Evolutionary conservation across 2,888 invertebrate genomes (phyloP), one percentile per base, ranked within the genome.

Genomic region (Scaptodrosophila latifasciaeformis): DNA sequence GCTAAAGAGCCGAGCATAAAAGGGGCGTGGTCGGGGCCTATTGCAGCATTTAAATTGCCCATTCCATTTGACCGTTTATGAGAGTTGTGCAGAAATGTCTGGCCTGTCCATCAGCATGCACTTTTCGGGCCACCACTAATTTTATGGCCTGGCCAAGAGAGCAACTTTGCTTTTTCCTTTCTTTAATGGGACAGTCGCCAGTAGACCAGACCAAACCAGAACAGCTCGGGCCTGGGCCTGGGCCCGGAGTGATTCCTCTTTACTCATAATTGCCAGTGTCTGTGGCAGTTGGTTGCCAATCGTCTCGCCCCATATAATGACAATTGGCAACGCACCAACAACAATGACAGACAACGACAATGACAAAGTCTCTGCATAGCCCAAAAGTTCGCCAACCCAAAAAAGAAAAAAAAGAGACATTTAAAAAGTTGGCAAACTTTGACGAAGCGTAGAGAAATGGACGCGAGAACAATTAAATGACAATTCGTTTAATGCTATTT

Each of bases 381-480:
- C 31, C 1, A 30, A 3, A 13, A 12, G 1, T 31, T 31, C 12
- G 31, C 31, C 31, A 31, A 31, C 12, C 13, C 13, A 31, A 31
- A 15, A 13, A 12, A 13, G 10, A n/a, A 7, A 48, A 42, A 65
- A 65, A 42, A 62, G 42, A 71, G 61, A 70, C 65, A 65, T 65
- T 66, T 59, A 54, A 67, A 62, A 65, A 54, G 69, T 67, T 67
- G 65, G 58, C 67, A 68, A n/a, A 64, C 52, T 50, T 50, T 50
- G 63, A 50, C 54, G 59, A 57, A 70, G 70, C 67, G 58, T 59
- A 65, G 58, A n/a, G n/a, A 54, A 58, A 59, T 59, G 55, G 64
- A 64, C 51, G 64, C 69, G 59, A 63, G 69, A 78, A 71, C 74
- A 75, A 75, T 75, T 75, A 77, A 75, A 78, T 65, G 75, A 56